phyloP scores from a whole-genome alignment of 2,797 vertebrate genomes.

The Streptopelia turtur region DNA sequence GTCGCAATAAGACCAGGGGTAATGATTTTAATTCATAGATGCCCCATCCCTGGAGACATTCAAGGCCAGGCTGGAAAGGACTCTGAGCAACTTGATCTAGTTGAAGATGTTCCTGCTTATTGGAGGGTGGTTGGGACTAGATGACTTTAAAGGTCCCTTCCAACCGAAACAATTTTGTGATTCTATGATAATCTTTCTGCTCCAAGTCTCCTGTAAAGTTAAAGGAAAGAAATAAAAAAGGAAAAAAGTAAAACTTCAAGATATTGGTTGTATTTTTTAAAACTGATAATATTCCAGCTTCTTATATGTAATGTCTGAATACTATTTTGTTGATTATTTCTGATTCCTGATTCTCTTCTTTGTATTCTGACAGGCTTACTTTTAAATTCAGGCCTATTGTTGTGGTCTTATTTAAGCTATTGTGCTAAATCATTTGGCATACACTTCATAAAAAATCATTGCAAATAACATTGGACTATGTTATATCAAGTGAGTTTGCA shows the following conservation, averaged over 20 bases:
- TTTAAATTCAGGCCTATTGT: neutral
- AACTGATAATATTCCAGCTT: neutral
- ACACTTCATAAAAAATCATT: neutral
- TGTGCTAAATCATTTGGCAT: neutral
- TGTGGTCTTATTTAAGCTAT: neutral
- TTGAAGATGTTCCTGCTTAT: neutral
- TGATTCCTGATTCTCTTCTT: neutral
- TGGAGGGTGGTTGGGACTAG: fast-evolving
- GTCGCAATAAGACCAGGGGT: fast-evolving
- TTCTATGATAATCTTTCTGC: neutral
- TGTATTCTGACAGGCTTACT: neutral
- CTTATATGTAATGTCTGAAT: neutral
- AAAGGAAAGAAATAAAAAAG: neutral
- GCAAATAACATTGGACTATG: neutral
- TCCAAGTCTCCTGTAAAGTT: neutral
- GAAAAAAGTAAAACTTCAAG: neutral
- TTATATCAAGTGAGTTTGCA: neutral
- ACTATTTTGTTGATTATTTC: neutral
- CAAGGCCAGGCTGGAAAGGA: neutral
- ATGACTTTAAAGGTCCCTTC: neutral
- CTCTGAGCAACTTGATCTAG: neutral
- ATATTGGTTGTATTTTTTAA: neutral
- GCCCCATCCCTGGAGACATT: neutral
- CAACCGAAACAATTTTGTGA: neutral
- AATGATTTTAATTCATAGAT: neutral